phyloP scores from a whole-genome alignment of 1,140 invertebrate species.

The Homarus americanus region DNA sequence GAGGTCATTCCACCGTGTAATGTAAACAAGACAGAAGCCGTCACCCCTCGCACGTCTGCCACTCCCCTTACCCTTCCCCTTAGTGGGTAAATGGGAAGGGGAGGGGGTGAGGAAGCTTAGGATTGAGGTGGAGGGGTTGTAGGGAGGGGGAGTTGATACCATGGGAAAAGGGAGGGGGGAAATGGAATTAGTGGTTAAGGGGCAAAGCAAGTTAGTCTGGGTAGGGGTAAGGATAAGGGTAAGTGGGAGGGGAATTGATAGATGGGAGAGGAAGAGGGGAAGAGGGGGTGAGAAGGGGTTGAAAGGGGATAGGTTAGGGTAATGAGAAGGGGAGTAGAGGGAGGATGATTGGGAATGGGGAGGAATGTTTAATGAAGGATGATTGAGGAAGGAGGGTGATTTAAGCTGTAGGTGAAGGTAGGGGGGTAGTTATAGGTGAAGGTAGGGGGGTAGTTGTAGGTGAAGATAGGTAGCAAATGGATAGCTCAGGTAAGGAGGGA shows the following conservation, averaged over 20 bases:
- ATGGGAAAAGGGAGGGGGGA: background rate
- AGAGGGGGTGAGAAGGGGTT: background rate
- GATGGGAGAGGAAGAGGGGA: background rate
- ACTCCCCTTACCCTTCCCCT: background rate
- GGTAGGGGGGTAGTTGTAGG: no score
- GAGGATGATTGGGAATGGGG: background rate
- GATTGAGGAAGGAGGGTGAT: background rate
- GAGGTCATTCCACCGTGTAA: slow-evolving; percentile 59
- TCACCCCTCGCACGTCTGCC: background rate
- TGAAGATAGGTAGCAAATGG: no score
- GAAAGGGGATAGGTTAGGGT: background rate
- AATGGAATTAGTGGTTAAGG: background rate
- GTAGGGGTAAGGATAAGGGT: background rate
- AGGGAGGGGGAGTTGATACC: background rate
- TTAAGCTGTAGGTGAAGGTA: no score
- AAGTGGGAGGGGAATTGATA: background rate
- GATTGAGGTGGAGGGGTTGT: background rate
- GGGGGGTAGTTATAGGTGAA: no score
- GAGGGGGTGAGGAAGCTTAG: background rate
- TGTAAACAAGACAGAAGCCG: slow-evolving; percentile 47
- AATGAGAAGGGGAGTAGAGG: background rate
- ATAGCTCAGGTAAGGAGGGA: background rate
- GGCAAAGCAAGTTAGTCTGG: no score
- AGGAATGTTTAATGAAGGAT: background rate
- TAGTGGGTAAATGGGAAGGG: background rate